These are phyloP conservation scores for Halcyon malimbica DNA, from an alignment of 2,113 vertebrate species.

Conservation along the genomic window DNA sequence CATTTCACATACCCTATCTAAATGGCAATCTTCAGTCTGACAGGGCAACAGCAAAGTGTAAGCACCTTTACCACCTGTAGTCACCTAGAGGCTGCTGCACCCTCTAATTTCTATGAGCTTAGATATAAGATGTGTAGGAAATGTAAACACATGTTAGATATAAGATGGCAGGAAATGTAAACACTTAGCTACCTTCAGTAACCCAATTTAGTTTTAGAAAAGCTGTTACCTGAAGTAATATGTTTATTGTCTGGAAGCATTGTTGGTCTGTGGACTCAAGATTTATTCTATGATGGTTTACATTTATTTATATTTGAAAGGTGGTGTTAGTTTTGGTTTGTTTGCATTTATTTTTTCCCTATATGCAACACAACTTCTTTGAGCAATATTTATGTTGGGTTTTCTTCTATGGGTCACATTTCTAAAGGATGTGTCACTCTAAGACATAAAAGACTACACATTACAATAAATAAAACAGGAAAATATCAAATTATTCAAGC, in stretches of 20 bases:
- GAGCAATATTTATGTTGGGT: background rate
- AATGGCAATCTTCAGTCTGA: background rate
- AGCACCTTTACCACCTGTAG: background rate
- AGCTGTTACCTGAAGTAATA: background rate
- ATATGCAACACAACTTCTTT: background rate
- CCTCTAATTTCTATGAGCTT: background rate
- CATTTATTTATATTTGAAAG: background rate
- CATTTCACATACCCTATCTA: background rate
- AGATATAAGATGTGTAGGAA: background rate
- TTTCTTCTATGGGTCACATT: background rate
- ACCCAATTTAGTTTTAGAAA: background rate
- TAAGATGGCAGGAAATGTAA: background rate
- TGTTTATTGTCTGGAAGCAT: background rate
- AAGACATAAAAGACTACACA: background rate
- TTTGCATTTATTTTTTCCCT: background rate
- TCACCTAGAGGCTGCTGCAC: background rate
- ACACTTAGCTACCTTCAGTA: background rate
- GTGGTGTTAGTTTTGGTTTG: accelerated
- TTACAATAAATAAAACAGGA: background rate
- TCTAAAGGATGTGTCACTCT: background rate
- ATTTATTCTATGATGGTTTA: background rate
- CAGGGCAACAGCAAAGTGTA: background rate
- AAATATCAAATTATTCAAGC: background rate
- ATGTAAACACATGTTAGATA: background rate
- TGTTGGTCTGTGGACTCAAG: background rate